Evolutionary conservation across 1,140 invertebrate genomes (phyloP).

Genomic region (Drosophila rhopaloa): DNA sequence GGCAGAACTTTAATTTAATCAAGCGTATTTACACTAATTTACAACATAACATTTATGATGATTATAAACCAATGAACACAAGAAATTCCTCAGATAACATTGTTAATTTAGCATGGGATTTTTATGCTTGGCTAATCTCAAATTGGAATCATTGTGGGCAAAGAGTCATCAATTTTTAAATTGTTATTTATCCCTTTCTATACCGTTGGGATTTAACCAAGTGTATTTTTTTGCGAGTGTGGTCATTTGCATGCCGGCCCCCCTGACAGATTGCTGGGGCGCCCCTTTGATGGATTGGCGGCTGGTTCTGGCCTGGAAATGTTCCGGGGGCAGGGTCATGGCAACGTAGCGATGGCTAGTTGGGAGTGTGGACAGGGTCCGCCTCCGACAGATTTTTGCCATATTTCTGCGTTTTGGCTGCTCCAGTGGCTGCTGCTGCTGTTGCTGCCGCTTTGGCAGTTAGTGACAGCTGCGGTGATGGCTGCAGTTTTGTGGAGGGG

Average conservation of each 20-base stretch:
- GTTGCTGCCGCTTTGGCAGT: slow-evolving; percentile 56
- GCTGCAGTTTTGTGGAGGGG: slow-evolving; percentile 28
- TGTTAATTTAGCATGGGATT: background rate
- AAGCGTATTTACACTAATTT: too few relatives aligned
- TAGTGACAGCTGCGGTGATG: slow-evolving; percentile 77
- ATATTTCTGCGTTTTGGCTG: slow-evolving; percentile 62
- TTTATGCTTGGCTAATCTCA: background rate
- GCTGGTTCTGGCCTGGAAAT: slow-evolving; percentile 45
- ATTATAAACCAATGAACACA: too few relatives aligned
- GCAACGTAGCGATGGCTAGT: background rate
- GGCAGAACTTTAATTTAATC: too few relatives aligned
- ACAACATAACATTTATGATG: too few relatives aligned
- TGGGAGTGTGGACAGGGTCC: slow-evolving; percentile 23
- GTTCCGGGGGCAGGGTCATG: slow-evolving; percentile 8
- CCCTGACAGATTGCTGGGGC: slow-evolving; percentile 69
- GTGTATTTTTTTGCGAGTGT: slow-evolving; percentile 31
- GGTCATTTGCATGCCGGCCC: slow-evolving; percentile 58
- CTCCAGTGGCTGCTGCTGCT: slow-evolving; percentile 25
- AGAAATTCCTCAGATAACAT: too few relatives aligned
- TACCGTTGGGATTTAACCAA: background rate
- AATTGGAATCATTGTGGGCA: background rate
- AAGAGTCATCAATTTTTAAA: slow-evolving; percentile 4
- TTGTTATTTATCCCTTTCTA: slow-evolving; percentile 1
- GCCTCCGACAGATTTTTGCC: slow-evolving; percentile 39
- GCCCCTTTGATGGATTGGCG: slow-evolving; percentile 71